phyloP scores from a whole-genome alignment of 2,797 vertebrate genomes.

The Hippoglossus hippoglossus region DNA sequence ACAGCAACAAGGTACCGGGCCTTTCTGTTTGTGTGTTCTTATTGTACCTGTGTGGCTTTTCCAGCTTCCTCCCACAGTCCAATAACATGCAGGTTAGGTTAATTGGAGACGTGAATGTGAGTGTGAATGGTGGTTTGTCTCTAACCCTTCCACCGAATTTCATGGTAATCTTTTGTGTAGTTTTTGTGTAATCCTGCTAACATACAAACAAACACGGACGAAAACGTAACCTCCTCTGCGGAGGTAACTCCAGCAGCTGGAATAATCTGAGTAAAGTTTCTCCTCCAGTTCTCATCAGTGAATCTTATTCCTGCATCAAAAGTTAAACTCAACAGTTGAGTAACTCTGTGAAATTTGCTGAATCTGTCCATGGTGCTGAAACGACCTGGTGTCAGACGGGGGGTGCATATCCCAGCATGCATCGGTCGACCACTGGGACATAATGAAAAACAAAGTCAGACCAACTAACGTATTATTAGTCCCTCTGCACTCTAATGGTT shows the following conservation, averaged over 20 bases:
- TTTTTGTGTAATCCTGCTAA: too few relatives aligned
- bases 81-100: background rate
- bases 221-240: too few relatives aligned
- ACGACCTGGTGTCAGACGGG: background rate
- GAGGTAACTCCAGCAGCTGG: background rate
- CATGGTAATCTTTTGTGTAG: too few relatives aligned
- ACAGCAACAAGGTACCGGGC: background rate
- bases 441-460: background rate
- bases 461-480: too few relatives aligned
- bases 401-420: slow-evolving; percentile 2
- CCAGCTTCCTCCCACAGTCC: background rate
- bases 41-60: background rate
- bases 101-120: background rate
- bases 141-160: too few relatives aligned
- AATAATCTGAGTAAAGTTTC: background rate
- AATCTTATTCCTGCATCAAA: background rate
- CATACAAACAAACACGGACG: too few relatives aligned
- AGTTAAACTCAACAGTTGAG: background rate
- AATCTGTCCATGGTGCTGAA: slow-evolving; percentile 76
- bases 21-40: background rate
- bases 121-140: too few relatives aligned
- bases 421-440: background rate
- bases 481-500: too few relatives aligned
- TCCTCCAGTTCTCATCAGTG: background rate
- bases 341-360: slow-evolving; percentile 21